Evolutionary conservation across 2,888 invertebrate species (phyloP), one percentile per base, ranked within the genome.

Genomic region (Pantelozetes paolii): DNA sequence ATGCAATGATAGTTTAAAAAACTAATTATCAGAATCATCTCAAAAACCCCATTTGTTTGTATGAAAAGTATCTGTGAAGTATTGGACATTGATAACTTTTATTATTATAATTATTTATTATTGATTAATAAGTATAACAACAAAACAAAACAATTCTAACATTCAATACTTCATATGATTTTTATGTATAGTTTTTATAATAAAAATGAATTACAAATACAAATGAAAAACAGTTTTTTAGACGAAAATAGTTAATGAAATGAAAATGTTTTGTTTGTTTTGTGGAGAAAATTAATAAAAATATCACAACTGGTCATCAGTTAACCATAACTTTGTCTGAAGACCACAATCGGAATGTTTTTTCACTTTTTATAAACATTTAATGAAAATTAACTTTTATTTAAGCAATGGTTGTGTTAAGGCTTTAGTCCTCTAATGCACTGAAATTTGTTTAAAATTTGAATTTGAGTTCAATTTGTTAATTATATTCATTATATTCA

Each of bases 341-440:
- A 57, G 57, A 57, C 57, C 57, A 57, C 28, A 57, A 57, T 28
- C 57, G 18, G 57, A 57, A 57, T 57, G 28, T 8, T 57, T 57
- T 30, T 57, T 28, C 57, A 45, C 45, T 45, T 9, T 8, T 15
- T 45, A 45, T 15, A 6, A 57, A 57, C 28, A 57, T 28, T 28
- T 57, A 15, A 45, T 45, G 2, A 15, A 45, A 11, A 15, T 11
- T 45, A 45, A 15, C 15, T 5, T 28, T 30, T 2, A 28, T 57
- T 57, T 57, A 2, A 57, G 28, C 28, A 30, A 57, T 30, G 28
- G 23, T 13, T 57, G 36, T 20, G 9, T 54, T 54, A 54, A 64
- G 40, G 28, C 36, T 40, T 64, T 64, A 23, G 64, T 64, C 40
- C 40, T 64, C n/a, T 64, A 64, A 64, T 64, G 64, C 36, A 64